These are phyloP conservation scores for Andinoacara biseriatus DNA, from an alignment of 2,113 vertebrate species.

Conservation along the genomic window DNA sequence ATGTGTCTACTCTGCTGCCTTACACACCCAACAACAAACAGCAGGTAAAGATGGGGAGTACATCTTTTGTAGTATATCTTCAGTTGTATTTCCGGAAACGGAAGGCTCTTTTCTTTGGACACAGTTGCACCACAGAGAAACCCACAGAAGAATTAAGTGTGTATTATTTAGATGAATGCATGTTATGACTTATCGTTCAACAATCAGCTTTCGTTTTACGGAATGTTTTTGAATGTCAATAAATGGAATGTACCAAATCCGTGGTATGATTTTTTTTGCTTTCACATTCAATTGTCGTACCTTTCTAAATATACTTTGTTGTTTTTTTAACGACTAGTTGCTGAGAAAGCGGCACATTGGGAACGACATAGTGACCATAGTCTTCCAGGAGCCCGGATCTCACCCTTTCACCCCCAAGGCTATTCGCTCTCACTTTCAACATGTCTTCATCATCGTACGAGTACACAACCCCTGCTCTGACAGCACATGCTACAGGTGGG, in stretches of 20 bases:
- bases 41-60: conserved; percentile 82
- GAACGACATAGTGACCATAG: conserved; percentile 97
- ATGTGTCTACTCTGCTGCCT: conserved; percentile 94
- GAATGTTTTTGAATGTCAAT: neutral
- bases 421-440: conserved; percentile 95
- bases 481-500: conserved; percentile 93
- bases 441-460: conserved; percentile 92
- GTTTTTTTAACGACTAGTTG: conserved; percentile 76
- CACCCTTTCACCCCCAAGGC: conserved; percentile 94
- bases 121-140: neutral
- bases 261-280: neutral
- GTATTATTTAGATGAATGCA: neutral
- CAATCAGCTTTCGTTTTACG: conserved; percentile 7
- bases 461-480: conserved; percentile 91
- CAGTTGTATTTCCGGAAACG: neutral
- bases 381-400: conserved; percentile 96
- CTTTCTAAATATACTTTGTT: conserved; percentile 3
- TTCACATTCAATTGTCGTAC: neutral
- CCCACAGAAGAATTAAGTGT: neutral
- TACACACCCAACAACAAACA: conserved; percentile 98
- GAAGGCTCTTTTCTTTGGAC: conserved; percentile 2
- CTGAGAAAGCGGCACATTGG: conserved; percentile 95
- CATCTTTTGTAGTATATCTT: neutral
- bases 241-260: neutral
- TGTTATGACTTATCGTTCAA: neutral